Conservation (phyloP, 2,888 invertebrate genomes). For the Thereva nobilitata region DNA sequence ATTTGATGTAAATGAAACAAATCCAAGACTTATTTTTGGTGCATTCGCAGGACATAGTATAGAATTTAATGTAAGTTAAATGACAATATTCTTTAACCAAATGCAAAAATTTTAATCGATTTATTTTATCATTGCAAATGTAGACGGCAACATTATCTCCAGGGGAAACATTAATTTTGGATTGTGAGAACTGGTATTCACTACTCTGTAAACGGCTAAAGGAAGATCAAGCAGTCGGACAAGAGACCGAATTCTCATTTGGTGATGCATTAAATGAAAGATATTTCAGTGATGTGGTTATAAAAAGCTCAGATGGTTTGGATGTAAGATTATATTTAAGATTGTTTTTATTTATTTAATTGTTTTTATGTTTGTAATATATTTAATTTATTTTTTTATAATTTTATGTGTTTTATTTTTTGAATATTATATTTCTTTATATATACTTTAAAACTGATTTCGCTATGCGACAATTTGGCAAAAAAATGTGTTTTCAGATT, state of each 20-base stretch:
- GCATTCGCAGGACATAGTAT: slow-evolving; percentile 69
- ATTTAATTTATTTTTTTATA: slow-evolving; percentile 15
- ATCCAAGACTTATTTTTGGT: slow-evolving; percentile 62
- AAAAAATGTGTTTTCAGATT: too few relatives aligned
- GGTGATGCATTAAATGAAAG: slow-evolving; percentile 68
- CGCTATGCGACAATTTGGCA: too few relatives aligned
- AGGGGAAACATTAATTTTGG: slow-evolving; percentile 62
- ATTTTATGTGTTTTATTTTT: slow-evolving; percentile 18
- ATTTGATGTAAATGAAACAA: slow-evolving; percentile 62
- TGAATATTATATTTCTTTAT: slow-evolving; percentile 20
- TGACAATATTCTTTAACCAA: neutral
- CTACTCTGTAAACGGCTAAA: slow-evolving; percentile 65
- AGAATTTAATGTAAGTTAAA: slow-evolving; percentile 61
- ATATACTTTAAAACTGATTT: slow-evolving; percentile 3
- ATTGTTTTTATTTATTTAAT: neutral
- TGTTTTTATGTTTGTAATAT: slow-evolving; percentile 26
- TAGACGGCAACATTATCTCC: slow-evolving; percentile 61
- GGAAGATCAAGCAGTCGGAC: slow-evolving; percentile 58
- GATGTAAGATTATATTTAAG: slow-evolving; percentile 44
- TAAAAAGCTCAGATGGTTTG: slow-evolving; percentile 51
- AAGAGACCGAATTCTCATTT: slow-evolving; percentile 65
- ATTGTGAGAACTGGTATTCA: slow-evolving; percentile 67
- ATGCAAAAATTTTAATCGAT: neutral
- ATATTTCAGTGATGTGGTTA: slow-evolving; percentile 65
- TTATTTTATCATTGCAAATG: neutral